A percentile compares a stretch with the other conserved stretches of the same genome.
phyloP scores from a whole-genome alignment of 2,113 vertebrate genomes.

The Gorsachius goisagi region DNA sequence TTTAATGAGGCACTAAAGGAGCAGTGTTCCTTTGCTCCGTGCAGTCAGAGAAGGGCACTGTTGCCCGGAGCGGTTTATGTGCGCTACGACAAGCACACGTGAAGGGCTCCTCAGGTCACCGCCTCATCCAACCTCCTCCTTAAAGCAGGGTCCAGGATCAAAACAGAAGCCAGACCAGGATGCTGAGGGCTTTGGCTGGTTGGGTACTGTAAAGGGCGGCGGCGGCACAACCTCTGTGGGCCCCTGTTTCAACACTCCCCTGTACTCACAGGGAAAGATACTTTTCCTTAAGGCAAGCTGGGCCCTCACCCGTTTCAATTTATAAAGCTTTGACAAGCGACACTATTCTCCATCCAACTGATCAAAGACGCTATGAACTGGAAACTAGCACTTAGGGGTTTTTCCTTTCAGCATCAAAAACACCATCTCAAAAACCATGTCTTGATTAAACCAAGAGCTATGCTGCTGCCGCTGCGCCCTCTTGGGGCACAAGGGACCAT shows the following conservation, averaged over 20 bases:
- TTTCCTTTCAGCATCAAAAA: neutral
- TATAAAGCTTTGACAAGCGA: neutral
- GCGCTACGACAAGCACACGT: fast-evolving
- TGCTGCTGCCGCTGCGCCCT: neutral
- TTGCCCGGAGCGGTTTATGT: neutral
- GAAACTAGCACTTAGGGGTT: neutral
- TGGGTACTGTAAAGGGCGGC: neutral
- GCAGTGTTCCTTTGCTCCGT: neutral
- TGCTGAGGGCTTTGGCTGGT: neutral
- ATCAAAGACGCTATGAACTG: neutral
- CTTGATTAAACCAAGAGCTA: neutral
- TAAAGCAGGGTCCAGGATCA: neutral
- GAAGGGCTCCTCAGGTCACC: neutral
- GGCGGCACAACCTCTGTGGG: neutral
- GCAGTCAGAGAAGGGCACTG: neutral
- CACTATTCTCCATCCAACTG: neutral
- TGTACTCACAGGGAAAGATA: fast-evolving
- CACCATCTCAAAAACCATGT: neutral
- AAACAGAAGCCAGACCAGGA: neutral
- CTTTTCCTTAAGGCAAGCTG: neutral
- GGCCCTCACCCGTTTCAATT: neutral
- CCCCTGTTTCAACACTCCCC: neutral
- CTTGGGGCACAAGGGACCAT: neutral
- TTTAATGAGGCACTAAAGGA: neutral
- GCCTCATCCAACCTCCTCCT: neutral